Base-by-base conservation (phyloP, 2,113 vertebrate species). In the Dicaeum eximium region DNA sequence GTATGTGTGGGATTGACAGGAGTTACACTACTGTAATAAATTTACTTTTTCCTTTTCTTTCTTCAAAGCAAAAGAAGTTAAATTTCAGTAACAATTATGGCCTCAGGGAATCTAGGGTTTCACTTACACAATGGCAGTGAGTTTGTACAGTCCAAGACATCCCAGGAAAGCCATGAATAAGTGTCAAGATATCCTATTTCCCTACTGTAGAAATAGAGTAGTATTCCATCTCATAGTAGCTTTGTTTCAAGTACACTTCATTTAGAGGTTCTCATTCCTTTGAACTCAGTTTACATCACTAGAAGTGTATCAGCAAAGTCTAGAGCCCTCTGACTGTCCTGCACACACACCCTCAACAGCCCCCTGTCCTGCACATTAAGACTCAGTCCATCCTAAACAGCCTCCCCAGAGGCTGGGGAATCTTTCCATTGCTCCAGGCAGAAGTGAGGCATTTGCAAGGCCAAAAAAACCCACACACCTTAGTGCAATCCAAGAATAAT, bases 31-130 rank as follows among this genome's bases (percentile, higher is more conserved):
- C 23, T 47, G 58, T 40, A 77, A 90, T 86, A 92, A 82, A 93
- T 92, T 77, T 73, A 70, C 40, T 80, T 77, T 71, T 86, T 67
- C 42, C 38, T 89, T 50, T 74, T 74, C 40, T 82, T 72, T 88
- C 67, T 94, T 94, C 85, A 92, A 88, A 93, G 62, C n/a, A 45
- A 93, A 85, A 71, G 8, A 86, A 91, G 48, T 75, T 91, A 87
- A 73, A 93, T 86, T 79, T 42, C 54, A 92, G 74, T 33, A 71
- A 44, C 74, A 82, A 61, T 47, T 82, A 53, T 3, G 42, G 45
- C 74, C 75, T 94, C n/a, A 20, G 71, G 71, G 74, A 95, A 92
- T 92, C 71, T 95, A 90, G 28, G 13, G 38, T 96, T 96, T 94
- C 93, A 77, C 67, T 93, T 69, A 65, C 62, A 95, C 79, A 93